These are phyloP conservation scores for Clistopyga incitator DNA, from an alignment of 2,888 invertebrate species.

Conservation along the genomic window DNA sequence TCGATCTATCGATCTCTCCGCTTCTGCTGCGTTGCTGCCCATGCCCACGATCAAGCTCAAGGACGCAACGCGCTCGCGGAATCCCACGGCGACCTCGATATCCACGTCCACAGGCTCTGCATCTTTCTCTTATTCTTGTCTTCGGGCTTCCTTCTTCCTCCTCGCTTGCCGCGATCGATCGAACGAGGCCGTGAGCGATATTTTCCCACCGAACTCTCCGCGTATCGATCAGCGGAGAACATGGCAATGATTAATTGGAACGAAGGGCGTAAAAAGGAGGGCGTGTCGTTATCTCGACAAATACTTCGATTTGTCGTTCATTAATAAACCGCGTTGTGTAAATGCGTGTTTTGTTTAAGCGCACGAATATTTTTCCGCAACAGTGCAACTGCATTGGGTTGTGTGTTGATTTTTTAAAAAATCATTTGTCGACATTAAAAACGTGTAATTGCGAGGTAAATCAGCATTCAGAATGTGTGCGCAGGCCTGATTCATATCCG, in stretches of 20 bases:
- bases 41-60: conserved; percentile 77
- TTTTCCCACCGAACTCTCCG: conserved; percentile 14
- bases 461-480: too few relatives aligned
- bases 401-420: too few relatives aligned
- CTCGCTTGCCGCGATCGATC: background rate
- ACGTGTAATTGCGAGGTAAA: too few relatives aligned
- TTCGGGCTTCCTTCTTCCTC: conserved; percentile 7
- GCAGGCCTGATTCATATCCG: too few relatives aligned
- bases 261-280: background rate
- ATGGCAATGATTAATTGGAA: background rate
- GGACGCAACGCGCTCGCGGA: conserved; percentile 70
- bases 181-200: conserved; percentile 14
- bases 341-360: too few relatives aligned
- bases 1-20: conserved; percentile 66
- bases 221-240: background rate
- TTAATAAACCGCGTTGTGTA: background rate
- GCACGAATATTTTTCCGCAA: too few relatives aligned
- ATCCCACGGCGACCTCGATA: conserved; percentile 65
- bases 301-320: background rate
- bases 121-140: conserved; percentile 40
- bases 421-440: too few relatives aligned
- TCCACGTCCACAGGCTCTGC: conserved; percentile 39
- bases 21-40: conserved; percentile 44
- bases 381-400: too few relatives aligned
- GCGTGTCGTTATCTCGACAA: background rate